Base-by-base conservation (phyloP, 2,113 vertebrate species). In the Aspiorhynchus laticeps region DNA sequence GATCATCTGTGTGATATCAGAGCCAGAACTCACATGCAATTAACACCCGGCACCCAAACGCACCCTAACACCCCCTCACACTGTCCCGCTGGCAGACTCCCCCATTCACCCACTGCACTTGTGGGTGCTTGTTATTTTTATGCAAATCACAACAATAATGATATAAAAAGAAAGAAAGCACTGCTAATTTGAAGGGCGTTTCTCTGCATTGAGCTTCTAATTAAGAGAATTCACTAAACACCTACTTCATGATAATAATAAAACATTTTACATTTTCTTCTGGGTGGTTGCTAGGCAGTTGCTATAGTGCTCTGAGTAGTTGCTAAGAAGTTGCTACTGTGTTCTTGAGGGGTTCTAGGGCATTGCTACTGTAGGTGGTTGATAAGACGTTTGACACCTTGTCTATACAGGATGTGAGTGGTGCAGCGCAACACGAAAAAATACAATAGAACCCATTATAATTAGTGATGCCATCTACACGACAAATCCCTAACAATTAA, bases 21-120 rank as follows among this genome's bases (percentile, higher is more conserved):
- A 93, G 91, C 85, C 91, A 88, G 90, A 91, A 92, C 95, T 94
- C 93, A 89, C 89, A 91, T 90, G 93, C 94, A 94, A 95, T 93
- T 90, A 90, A 92, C 95, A 93, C 93, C 88, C 88, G 87, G 88
- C 88, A 93, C 90, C 86, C 93, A 92, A 86, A 89, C 87, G 84
- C 88, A 83, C 86, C 56, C 31, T 73, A 28, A 63, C 78, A 53
- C 85, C 91, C 90, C 88, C 89, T 92, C 90, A 92, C 90, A n/a
- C 56, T 61, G 90, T 91, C 91, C 88, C 10, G 71, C 77, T n/a
- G 36, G 36, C 71, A 74, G 21, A 93, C 91, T 92, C 90, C 88
- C 82, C 88, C 86, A 89, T 92, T 90, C 86, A 90, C 90, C 88
- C 61, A 75, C 28, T 51, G 83, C 89, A 91, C 91, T 92, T 87